A percentile compares a stretch with the other conserved stretches of the same genome.
phyloP scores from a whole-genome alignment of 2,888 invertebrate genomes.

The Eristalis intricaria region DNA sequence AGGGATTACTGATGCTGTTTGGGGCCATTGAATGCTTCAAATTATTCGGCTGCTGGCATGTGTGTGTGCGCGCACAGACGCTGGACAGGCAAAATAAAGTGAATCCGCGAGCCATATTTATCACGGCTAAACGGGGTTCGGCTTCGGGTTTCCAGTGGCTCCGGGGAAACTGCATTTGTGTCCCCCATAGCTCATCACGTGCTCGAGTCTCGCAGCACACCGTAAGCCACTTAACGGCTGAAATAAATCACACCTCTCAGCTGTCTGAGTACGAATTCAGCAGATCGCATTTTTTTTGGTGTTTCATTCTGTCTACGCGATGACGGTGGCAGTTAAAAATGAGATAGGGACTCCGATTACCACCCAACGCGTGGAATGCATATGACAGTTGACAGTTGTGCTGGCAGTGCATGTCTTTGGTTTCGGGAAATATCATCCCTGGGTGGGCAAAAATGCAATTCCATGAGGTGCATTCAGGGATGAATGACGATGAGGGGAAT shows the following conservation, averaged over 20 bases:
- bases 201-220: conserved; percentile 37
- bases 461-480: not conserved
- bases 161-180: conserved; percentile 26
- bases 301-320: conserved; percentile 13
- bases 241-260: conserved; percentile 52
- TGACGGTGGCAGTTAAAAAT: conserved; percentile 39
- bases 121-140: conserved; percentile 44
- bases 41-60: not conserved
- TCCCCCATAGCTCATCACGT: conserved; percentile 28
- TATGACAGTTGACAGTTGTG: conserved; percentile 21
- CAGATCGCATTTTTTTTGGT: conserved; percentile 1
- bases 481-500: not conserved
- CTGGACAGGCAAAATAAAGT: conserved; percentile 2
- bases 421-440: not conserved
- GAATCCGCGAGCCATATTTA: conserved; percentile 40
- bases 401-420: not conserved
- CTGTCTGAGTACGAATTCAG: conserved; percentile 54
- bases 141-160: conserved; percentile 19
- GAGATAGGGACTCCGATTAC: conserved; percentile 37
- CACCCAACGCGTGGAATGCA: conserved; percentile 44
- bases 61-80: not conserved
- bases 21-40: not conserved
- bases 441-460: not conserved
- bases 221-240: conserved; percentile 44
- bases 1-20: conserved; percentile 22